Evolutionary conservation across 1,140 invertebrate genomes (phyloP).

Genomic region (Eurytemora carolleeae): DNA sequence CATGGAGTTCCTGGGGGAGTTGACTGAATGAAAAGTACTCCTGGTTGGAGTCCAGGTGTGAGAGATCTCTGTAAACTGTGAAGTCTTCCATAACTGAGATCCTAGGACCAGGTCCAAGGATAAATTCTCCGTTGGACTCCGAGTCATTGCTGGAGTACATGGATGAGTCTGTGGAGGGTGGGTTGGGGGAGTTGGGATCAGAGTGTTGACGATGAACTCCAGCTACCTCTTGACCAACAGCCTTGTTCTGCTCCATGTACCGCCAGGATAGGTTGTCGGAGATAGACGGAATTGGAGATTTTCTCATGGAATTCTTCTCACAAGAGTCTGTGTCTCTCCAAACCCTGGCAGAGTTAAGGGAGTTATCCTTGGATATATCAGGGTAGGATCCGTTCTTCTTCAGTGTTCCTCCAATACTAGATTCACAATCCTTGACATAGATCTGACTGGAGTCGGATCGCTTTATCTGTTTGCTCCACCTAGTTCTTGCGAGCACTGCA

Average conservation of each 20-base stretch:
- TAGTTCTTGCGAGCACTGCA: slow-evolving; percentile 8
- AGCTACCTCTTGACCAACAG: neutral
- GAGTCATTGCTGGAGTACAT: slow-evolving; percentile 1
- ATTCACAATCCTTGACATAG: neutral
- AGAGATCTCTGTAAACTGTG: slow-evolving; percentile 14
- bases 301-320: neutral
- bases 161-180: neutral
- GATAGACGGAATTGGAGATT: neutral
- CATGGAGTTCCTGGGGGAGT: neutral
- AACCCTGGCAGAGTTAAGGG: neutral
- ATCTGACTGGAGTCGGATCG: neutral
- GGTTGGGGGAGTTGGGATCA: neutral
- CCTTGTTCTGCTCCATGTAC: no score
- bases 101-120: neutral
- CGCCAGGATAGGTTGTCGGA: neutral
- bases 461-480: neutral
- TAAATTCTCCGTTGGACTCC: neutral
- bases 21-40: neutral
- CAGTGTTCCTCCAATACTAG: no score
- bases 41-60: slow-evolving; percentile 1
- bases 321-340: neutral
- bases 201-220: neutral
- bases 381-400: neutral
- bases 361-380: neutral
- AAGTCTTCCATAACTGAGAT: slow-evolving; percentile 15